Conservation (phyloP, 2,113 vertebrate species). For the Xyrauchen texanus region DNA sequence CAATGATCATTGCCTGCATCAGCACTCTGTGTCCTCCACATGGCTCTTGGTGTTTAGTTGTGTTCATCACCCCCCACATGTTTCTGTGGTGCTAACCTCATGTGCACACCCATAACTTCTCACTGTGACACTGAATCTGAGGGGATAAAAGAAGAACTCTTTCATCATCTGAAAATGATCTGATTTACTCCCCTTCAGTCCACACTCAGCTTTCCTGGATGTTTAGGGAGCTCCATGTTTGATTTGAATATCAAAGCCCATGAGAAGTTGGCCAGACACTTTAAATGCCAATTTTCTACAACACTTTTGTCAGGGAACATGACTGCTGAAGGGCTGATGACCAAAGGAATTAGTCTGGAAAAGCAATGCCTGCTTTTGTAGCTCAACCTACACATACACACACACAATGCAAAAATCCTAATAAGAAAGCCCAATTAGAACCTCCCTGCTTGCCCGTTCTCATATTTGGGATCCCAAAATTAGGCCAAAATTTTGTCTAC, state of each 20-base stretch:
- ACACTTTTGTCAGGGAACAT: slow-evolving; percentile 63
- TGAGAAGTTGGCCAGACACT: slow-evolving; percentile 70
- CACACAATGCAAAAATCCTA: neutral
- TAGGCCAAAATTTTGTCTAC: slow-evolving; percentile 46
- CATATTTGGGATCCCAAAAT: slow-evolving; percentile 43
- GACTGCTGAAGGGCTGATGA: slow-evolving; percentile 66
- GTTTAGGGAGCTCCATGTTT: slow-evolving; percentile 70
- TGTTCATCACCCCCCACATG: slow-evolving; percentile 2
- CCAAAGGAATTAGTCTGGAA: slow-evolving; percentile 60
- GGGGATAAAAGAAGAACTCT: slow-evolving; percentile 70
- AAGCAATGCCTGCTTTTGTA: slow-evolving; percentile 19
- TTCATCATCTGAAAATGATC: slow-evolving; percentile 70
- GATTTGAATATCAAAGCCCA: slow-evolving; percentile 76
- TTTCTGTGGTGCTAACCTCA: slow-evolving; percentile 40
- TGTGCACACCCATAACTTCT: slow-evolving; percentile 70
- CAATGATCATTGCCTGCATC: neutral
- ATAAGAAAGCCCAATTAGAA: neutral
- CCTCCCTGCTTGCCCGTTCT: neutral
- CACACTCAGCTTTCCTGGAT: slow-evolving; percentile 48
- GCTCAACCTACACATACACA: neutral
- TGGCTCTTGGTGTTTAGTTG: slow-evolving; percentile 21
- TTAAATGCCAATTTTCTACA: slow-evolving; percentile 65
- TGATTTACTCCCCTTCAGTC: slow-evolving; percentile 63
- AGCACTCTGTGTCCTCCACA: slow-evolving; percentile 31
- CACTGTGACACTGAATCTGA: slow-evolving; percentile 70